Evolutionary conservation across 2,888 invertebrate genomes (phyloP).

Genomic region (Thereva nobilitata): DNA sequence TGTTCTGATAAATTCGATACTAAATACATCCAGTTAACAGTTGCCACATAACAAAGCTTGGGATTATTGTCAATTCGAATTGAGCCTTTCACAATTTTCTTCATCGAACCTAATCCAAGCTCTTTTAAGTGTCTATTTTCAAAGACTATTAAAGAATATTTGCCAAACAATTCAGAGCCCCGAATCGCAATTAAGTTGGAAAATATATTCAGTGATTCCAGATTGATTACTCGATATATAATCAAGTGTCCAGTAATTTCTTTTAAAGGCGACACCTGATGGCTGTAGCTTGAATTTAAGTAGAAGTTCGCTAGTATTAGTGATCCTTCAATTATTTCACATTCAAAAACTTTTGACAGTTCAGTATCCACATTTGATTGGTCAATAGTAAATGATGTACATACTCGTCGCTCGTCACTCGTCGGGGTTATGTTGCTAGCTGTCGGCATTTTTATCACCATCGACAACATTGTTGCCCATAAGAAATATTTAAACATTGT

Average conservation of each 20-base stretch:
- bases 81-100: constrained; percentile 76
- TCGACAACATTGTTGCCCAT: no score
- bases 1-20: constrained; percentile 59
- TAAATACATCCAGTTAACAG: constrained; percentile 87
- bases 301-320: constrained; percentile 5
- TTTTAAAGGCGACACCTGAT: constrained; percentile 74
- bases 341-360: not conserved
- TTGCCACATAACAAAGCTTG: constrained; percentile 79
- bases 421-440: no score
- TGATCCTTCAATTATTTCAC: constrained; percentile 29
- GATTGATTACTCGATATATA: constrained; percentile 73
- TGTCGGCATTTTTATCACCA: no score
- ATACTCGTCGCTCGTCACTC: no score
- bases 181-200: constrained; percentile 86
- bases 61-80: constrained; percentile 79
- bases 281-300: constrained; percentile 44
- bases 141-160: constrained; percentile 80
- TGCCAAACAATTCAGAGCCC: constrained; percentile 72
- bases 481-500: no score
- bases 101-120: constrained; percentile 77
- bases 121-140: constrained; percentile 76
- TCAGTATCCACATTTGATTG: not conserved
- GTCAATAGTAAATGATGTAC: constrained; percentile 3
- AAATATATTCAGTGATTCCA: constrained; percentile 75
- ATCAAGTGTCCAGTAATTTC: constrained; percentile 85